Evolutionary conservation across 2,888 invertebrate genomes (phyloP).

Genomic region (Aphelenchoides bicaudatus): DNA sequence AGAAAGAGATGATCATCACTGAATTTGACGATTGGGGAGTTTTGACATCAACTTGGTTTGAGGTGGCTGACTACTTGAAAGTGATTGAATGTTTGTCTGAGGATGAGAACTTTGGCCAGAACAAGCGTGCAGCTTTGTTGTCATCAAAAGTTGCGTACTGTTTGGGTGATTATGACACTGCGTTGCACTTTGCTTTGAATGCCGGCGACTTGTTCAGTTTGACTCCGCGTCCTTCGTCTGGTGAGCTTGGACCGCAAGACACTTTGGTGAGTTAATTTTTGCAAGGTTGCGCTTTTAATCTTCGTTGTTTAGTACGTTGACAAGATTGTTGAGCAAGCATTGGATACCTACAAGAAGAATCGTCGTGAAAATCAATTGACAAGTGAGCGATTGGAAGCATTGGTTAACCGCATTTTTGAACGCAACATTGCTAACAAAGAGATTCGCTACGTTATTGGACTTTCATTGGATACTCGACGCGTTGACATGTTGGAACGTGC

Average conservation of each 20-base stretch:
- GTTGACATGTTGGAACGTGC: constrained; percentile 93
- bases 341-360: constrained; percentile 49
- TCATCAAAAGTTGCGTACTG: constrained; percentile 95
- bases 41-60: constrained; percentile 52
- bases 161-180: constrained; percentile 91
- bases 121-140: constrained; percentile 88
- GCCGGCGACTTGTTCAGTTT: constrained; percentile 86
- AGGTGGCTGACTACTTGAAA: constrained; percentile 46
- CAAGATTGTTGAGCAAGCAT: constrained; percentile 51
- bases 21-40: constrained; percentile 51
- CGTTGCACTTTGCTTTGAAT: constrained; percentile 90
- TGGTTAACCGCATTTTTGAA: constrained; percentile 95
- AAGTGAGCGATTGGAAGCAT: constrained; percentile 72
- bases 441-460: constrained; percentile 73
- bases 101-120: constrained; percentile 79
- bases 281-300: background rate
- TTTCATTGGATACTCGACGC: constrained; percentile 89
- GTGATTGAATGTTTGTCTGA: constrained; percentile 82
- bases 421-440: constrained; percentile 73
- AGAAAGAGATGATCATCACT: constrained; percentile 45
- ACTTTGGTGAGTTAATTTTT: constrained; percentile 33
- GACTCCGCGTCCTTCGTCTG: constrained; percentile 79
- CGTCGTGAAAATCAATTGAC: constrained; percentile 38
- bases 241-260: constrained; percentile 45
- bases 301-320: constrained; percentile 44